Base-by-base conservation (phyloP, 2,113 vertebrate species). In the Toxotes chatareus region DNA sequence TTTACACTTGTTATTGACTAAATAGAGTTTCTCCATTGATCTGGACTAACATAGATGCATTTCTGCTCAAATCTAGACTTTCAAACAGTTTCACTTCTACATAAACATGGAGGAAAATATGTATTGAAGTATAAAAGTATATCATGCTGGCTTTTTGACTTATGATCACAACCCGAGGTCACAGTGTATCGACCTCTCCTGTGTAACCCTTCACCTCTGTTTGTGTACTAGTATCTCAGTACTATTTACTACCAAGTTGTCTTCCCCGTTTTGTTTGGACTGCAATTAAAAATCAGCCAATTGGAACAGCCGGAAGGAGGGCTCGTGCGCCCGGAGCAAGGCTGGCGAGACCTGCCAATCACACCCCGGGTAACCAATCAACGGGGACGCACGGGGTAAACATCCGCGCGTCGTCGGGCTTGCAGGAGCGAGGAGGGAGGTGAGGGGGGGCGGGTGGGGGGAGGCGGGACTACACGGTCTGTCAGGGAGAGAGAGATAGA, bases 261-360 rank as follows among this genome's bases (percentile, higher is more conserved):
- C 79, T 80, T 65, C 85, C 88, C 88, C 75, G 87, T 93, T 92
- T 93, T 92, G 89, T 94, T 94, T 93, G 93, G 95, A 95, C 95
- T 95, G 95, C 89, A 98, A 97, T 98, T 97, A 97, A 96, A 96
- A 97, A 96, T 86, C 96, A 96, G 90, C 97, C 97, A 97, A 98
- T 97, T 89, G 96, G 94, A 97, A 96, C 96, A 91, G 95, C 96
- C 96, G 96, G 96, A 97, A 97, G 96, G 96, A 96, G 95, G 85
- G 93, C 79, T 93, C 91, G 87, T 72, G 92, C 91, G 94, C 93
- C 95, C 60, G 69, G 89, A 95, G 94, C 95, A 89, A 93, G 75
- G 93, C 95, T 93, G 93, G 90, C 88, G 76, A 80, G 91, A 85
- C 51, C 92, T 96, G 97, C 93, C 97, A 97, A 95, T 97, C 97